phyloP scores from a whole-genome alignment of 2,888 invertebrate genomes.

The Brenthis hecate region DNA sequence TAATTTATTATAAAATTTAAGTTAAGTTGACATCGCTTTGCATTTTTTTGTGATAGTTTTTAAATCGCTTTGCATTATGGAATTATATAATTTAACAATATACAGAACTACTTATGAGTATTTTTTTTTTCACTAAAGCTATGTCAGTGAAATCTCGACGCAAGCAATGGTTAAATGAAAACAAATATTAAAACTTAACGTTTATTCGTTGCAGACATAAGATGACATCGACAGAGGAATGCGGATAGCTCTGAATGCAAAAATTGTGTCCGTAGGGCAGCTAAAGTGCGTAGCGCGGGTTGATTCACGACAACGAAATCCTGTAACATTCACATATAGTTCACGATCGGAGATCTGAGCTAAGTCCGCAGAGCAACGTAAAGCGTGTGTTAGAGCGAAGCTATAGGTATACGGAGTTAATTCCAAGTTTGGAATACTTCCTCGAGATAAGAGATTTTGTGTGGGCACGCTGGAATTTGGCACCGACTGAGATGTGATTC shows the following conservation, averaged over 20 bases:
- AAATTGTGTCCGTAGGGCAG: slow-evolving; percentile 44
- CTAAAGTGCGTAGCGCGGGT: slow-evolving; percentile 42
- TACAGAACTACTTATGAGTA: background rate
- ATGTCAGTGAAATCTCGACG: slow-evolving; percentile 44
- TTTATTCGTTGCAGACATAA: slow-evolving; percentile 71
- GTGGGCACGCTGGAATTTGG: slow-evolving; percentile 88
- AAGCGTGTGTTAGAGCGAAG: slow-evolving; percentile 78
- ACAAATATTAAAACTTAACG: slow-evolving; percentile 56
- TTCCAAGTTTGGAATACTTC: slow-evolving; percentile 85
- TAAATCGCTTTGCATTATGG: slow-evolving; percentile 47
- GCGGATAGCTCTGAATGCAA: slow-evolving; percentile 68
- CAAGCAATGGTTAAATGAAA: slow-evolving; percentile 62
- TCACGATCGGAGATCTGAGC: slow-evolving; percentile 65
- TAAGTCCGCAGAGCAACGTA: slow-evolving; percentile 68
- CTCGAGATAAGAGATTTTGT: slow-evolving; percentile 88
- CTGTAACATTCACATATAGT: slow-evolving; percentile 77
- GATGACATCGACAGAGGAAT: slow-evolving; percentile 69
- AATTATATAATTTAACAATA: slow-evolving; percentile 5
- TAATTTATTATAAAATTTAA: background rate
- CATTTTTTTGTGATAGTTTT: slow-evolving; percentile 34
- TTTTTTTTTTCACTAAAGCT: slow-evolving; percentile 18
- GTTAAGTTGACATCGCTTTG: slow-evolving; percentile 46
- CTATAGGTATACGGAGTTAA: slow-evolving; percentile 78
- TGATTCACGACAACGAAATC: slow-evolving; percentile 73
- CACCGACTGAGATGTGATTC: slow-evolving; percentile 84